Evolutionary conservation across 2,888 invertebrate genomes (phyloP).

Genomic region (Plebejus argus): DNA sequence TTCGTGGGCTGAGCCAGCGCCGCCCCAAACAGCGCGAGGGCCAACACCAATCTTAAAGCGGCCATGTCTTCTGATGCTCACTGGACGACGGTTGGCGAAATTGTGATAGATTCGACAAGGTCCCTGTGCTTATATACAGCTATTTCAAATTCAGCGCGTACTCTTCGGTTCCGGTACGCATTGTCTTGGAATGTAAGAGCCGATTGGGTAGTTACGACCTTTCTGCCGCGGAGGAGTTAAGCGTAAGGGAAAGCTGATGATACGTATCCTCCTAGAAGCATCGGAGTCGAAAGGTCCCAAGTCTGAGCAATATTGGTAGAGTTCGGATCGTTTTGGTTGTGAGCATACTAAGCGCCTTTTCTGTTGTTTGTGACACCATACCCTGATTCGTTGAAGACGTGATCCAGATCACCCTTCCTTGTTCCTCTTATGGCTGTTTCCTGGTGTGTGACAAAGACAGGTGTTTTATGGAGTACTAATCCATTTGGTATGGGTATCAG

Average conservation of each 20-base stretch:
- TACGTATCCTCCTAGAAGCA: conserved; percentile 64
- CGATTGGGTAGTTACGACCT: conserved; percentile 63
- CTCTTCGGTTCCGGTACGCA: conserved; percentile 73
- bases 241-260: conserved; percentile 80
- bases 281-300: conserved; percentile 61
- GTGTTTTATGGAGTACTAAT: conserved; percentile 49
- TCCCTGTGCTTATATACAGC: conserved; percentile 78
- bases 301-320: conserved; percentile 51
- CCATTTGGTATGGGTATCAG: conserved; percentile 72
- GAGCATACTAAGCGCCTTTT: conserved; percentile 62
- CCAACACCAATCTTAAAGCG: conserved; percentile 73
- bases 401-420: conserved; percentile 63
- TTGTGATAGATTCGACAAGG: conserved; percentile 77
- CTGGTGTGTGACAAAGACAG: conserved; percentile 54
- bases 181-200: conserved; percentile 67
- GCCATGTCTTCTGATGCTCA: conserved; percentile 71
- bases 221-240: conserved; percentile 56
- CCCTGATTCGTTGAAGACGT: conserved; percentile 66
- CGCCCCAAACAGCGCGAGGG: conserved; percentile 79
- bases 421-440: conserved; percentile 43
- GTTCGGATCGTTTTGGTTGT: conserved; percentile 58
- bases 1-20: conserved; percentile 83
- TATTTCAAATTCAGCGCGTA: conserved; percentile 78
- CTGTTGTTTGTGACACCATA: conserved; percentile 79
- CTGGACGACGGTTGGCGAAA: conserved; percentile 66